Evolutionary conservation across 2,113 vertebrate genomes (phyloP).

Genomic region (Bettongia penicillata): DNA sequence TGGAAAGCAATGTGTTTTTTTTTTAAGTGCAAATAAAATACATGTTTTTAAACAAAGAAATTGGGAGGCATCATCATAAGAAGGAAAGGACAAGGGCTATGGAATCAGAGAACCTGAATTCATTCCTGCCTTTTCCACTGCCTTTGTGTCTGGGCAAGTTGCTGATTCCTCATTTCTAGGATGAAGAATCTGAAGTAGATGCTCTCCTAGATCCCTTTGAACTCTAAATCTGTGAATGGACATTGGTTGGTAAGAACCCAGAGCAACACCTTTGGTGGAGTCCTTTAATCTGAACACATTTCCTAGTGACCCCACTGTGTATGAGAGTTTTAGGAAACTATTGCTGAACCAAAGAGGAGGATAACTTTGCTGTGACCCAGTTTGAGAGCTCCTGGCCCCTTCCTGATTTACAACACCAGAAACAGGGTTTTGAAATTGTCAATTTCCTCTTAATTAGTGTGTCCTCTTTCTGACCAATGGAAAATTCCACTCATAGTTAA

Average conservation of each 20-base stretch:
- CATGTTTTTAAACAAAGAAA: not conserved
- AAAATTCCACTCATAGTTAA: constrained; percentile 44
- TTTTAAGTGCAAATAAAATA: not conserved
- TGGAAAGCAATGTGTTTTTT: not conserved
- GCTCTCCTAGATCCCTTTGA: not conserved
- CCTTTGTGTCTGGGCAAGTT: not conserved
- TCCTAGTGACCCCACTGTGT: not conserved
- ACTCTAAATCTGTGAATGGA: not conserved
- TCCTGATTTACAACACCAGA: constrained; percentile 61
- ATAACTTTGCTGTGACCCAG: constrained; percentile 68
- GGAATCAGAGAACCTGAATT: not conserved
- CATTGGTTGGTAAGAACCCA: not conserved
- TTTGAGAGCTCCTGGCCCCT: constrained; percentile 65
- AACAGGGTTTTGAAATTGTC: constrained; percentile 69
- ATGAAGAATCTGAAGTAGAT: not conserved
- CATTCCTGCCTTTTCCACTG: not conserved
- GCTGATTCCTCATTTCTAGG: not conserved
- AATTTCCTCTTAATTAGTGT: constrained; percentile 80
- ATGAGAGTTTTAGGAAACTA: not conserved
- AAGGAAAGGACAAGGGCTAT: not conserved
- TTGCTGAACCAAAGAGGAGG: not conserved
- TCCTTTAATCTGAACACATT: not conserved
- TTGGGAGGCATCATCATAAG: not conserved
- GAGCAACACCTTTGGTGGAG: not conserved
- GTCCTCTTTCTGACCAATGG: constrained; percentile 73